A percentile compares a stretch with the other conserved stretches of the same genome.
Conservation (phyloP, 2,113 vertebrate species). For the Pomatostomus ruficeps region DNA sequence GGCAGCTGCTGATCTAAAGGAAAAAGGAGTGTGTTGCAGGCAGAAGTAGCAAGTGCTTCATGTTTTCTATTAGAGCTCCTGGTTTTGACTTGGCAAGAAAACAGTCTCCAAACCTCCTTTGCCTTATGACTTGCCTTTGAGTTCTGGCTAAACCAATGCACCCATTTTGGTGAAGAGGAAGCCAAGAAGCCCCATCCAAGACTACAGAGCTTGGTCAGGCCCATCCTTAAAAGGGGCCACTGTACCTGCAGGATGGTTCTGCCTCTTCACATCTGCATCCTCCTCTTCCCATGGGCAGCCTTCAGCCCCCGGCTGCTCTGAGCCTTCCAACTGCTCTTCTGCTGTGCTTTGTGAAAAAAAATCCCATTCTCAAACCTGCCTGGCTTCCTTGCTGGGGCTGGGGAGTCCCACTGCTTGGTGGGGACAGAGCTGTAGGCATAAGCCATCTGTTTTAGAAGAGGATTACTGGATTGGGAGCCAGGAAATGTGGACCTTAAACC, state of each 20-base stretch:
- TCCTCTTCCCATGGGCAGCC: not conserved
- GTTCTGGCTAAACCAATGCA: not conserved
- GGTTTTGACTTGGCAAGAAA: not conserved
- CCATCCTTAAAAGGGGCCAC: fast-evolving
- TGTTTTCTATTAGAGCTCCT: not conserved
- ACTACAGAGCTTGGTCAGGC: not conserved
- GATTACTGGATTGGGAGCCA: not conserved
- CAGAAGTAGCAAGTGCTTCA: not conserved
- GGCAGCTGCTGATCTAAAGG: not conserved
- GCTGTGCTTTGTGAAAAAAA: not conserved
- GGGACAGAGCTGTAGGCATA: not conserved
- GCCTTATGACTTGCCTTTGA: not conserved
- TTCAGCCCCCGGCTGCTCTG: not conserved
- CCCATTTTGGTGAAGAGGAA: not conserved
- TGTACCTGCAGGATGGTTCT: not conserved
- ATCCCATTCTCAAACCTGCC: fast-evolving
- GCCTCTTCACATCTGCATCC: not conserved
- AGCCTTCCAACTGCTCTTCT: not conserved
- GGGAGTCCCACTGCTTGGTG: not conserved
- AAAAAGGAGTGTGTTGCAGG: not conserved
- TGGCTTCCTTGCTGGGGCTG: fast-evolving
- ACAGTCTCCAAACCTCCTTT: not conserved
- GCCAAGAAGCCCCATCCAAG: not conserved
- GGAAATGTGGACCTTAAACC: not conserved
- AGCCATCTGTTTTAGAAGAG: not conserved